A percentile compares a stretch with the other conserved stretches of the same genome.
Evolutionary conservation across 2,113 vertebrate genomes (phyloP).

Genomic region (Coptodon bakossiorum): DNA sequence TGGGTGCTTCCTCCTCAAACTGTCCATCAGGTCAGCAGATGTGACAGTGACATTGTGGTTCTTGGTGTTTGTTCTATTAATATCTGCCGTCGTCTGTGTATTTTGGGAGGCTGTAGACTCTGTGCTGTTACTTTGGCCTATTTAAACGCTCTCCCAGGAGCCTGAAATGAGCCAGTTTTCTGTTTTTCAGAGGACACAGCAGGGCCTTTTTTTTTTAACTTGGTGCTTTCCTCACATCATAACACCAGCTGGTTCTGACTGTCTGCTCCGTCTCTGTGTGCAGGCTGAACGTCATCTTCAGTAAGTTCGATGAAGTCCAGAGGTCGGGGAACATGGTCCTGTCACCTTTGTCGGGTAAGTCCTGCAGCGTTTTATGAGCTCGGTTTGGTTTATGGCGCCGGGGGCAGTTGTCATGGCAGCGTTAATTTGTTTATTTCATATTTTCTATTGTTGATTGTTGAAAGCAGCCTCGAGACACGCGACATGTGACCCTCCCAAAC

Average conservation of each 20-base stretch:
- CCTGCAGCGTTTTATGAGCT: background rate
- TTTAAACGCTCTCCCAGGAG: background rate
- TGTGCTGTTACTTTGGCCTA: background rate
- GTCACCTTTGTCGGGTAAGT: slow-evolving; percentile 79
- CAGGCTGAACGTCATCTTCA: slow-evolving; percentile 97
- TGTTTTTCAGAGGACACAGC: background rate
- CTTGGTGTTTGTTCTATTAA: background rate
- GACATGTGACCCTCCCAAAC: background rate
- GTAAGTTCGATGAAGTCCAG: slow-evolving; percentile 94
- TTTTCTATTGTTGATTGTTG: background rate
- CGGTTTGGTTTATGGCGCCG: background rate
- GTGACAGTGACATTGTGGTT: background rate
- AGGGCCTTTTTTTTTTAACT: background rate
- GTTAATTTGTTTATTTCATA: background rate
- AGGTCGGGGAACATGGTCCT: slow-evolving; percentile 93
- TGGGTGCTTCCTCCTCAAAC: background rate
- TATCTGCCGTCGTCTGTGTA: background rate
- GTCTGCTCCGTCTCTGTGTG: background rate
- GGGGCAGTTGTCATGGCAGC: background rate
- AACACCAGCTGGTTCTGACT: background rate
- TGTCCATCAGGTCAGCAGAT: background rate
- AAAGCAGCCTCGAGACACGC: background rate
- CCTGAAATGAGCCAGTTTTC: background rate
- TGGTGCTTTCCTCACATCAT: background rate
- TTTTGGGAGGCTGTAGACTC: background rate